Base-by-base conservation (phyloP, 2,888 invertebrate genomes). In the Platerodrilus igneus region DNA sequence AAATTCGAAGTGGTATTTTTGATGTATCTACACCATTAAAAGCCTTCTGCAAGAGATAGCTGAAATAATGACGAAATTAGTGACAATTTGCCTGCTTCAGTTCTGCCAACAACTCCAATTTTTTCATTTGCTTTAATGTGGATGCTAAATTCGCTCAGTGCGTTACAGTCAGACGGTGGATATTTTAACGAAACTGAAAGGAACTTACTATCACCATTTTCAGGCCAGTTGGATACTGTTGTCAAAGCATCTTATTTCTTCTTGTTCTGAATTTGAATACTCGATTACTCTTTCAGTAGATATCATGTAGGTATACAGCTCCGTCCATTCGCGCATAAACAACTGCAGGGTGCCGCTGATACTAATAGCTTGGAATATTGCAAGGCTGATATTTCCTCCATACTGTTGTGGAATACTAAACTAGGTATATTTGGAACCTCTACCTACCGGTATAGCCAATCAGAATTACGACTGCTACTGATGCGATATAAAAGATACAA, bases 401-500 rank as follows among this genome's bases (percentile, higher is more conserved):
- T 57, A 63, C 49, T 52, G 53, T 51, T 61, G 59, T 65, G 33
- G 23, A 59, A 48, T 15, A 26, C 18, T 3, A 21, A 6, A 29
- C n/a, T 6, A n/a, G n/a, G n/a, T n/a, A n/a, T n/a, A n/a, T n/a
- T n/a, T n/a, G n/a, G 10, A 18, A 31, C 2, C 3, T 20, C 15
- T 25, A 51, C 56, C 48, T 72, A 73, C 74, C 72, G 60, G 69
- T 73, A 18, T 77, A 75, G 30, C 83, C 71, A 0, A 88, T 64
- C 36, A 95, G 78, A 67, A 92, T 90, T 57, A 87, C 87, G 55
- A 90, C 73, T 0, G 93, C 88, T 0, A 95, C 92, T 25, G 86
- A 65, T 0, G 81, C 79, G 42, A 96, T 87, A 67, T 93, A 96
- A 4, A 86, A 48, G 1, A 89, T 80, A 62, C 94, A 94, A 34